These are phyloP conservation scores for Cyprinodon tularosa DNA, from an alignment of 2,113 vertebrate species.

Conservation along the genomic window DNA sequence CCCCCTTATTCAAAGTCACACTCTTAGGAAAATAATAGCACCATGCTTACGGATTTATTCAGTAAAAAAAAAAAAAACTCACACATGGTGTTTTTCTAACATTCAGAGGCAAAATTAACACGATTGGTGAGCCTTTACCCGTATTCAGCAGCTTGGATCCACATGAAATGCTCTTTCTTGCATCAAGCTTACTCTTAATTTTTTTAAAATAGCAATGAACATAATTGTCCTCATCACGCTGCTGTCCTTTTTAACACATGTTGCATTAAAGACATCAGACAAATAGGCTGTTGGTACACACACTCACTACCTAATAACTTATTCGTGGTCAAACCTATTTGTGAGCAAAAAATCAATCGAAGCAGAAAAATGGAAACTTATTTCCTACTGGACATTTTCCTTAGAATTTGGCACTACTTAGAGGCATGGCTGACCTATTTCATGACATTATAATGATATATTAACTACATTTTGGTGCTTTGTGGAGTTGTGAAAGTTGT, in stretches of 20 bases:
- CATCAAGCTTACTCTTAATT: constrained; percentile 30
- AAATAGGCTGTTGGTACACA: constrained; percentile 19
- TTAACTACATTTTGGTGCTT: constrained; percentile 10
- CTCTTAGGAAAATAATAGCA: constrained; percentile 75
- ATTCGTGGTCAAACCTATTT: constrained; percentile 13
- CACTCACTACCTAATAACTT: neutral
- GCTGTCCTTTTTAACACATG: constrained; percentile 9
- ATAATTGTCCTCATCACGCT: neutral
- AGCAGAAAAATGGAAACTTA: neutral
- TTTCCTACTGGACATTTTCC: neutral
- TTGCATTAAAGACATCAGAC: constrained; percentile 16
- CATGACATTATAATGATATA: neutral
- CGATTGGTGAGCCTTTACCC: constrained; percentile 70
- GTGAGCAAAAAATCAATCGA: neutral
- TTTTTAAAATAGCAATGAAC: neutral
- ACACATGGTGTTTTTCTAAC: constrained; percentile 71
- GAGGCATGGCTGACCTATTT: neutral
- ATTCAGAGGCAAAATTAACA: constrained; percentile 76
- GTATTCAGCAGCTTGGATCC: constrained; percentile 72
- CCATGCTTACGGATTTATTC: constrained; percentile 63
- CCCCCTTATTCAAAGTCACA: constrained; percentile 47
- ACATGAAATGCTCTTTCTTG: constrained; percentile 63
- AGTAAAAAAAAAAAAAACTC: constrained; percentile 28
- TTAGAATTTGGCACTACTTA: neutral
- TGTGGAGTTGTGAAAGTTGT: constrained; percentile 7